Evolutionary conservation across 1,140 invertebrate genomes (phyloP), one percentile per base, ranked within the genome.

Genomic region (Lineus longissimus): DNA sequence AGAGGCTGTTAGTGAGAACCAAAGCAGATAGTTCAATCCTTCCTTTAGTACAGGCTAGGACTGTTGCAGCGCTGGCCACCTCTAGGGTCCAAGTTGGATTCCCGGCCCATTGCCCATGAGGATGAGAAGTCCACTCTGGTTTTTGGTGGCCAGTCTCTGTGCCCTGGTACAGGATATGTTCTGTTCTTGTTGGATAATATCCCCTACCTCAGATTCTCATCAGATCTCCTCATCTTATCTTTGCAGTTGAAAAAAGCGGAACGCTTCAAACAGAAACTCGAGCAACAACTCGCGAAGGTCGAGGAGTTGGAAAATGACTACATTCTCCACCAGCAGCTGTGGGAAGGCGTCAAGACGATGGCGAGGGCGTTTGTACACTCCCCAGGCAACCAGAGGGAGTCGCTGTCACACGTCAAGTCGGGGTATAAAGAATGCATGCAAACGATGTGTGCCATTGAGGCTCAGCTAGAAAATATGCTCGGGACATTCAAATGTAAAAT

Each of bases 221-320:
- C 33, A 4, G 15, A 36, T 7, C 33, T 36, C 33, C 15, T 36
- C 15, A 36, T 36, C n/a, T n/a, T 36, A 4, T 36, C 33, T 36
- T 36, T 36, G 47, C 47, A 51, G 25, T 27, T 51, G 9, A 19
- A 51, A n/a, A 23, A 19, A 27, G 47, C 47, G 4, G 47, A 51
- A 27, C n/a, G 25, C 19, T 51, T 51, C 47, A 51, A 51, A 27
- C 25, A 19, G 47, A 23, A 19, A 27, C 47, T 51, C 9, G 47
- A 51, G n/a, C 47, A 23, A 4, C n/a, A 51, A 51, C 25, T 51
- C 19, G 9, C 6, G 4, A 19, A n/a, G n/a, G 47, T 86, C 65
- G 85, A 86, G 73, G 84, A 85, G 66, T 70, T 86, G 23, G 76
- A 82, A 64, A 84, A 86, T 55, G 77, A 82, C 64, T 86, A 86